phyloP scores from a whole-genome alignment of 2,113 vertebrate genomes.

The Ondatra zibethicus region DNA sequence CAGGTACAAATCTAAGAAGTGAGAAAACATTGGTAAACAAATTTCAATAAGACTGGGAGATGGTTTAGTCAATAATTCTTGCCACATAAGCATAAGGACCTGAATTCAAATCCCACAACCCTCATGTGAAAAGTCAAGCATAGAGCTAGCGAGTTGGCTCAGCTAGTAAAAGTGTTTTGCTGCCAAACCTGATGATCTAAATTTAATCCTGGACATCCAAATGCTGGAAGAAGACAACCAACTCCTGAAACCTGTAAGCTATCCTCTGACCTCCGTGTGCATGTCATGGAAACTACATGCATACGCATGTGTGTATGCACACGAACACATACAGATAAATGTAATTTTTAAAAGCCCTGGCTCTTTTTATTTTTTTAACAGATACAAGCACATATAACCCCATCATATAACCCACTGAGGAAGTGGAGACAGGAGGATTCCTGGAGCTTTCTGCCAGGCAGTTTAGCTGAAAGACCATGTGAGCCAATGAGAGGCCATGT shows the following conservation, averaged over 20 bases:
- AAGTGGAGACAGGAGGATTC: background rate
- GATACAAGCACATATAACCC: background rate
- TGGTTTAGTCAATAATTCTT: background rate
- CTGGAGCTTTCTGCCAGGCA: background rate
- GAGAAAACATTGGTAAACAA: background rate
- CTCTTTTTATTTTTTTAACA: background rate
- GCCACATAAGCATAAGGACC: background rate
- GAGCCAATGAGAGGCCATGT: background rate
- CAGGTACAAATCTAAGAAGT: background rate
- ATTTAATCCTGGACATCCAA: background rate
- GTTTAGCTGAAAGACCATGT: background rate
- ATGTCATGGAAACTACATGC: background rate
- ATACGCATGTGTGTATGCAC: rapidly evolving
- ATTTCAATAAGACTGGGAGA: background rate
- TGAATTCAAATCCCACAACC: background rate
- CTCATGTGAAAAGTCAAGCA: background rate
- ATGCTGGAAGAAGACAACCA: background rate
- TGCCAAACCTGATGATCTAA: background rate
- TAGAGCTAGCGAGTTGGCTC: background rate
- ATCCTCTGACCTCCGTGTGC: background rate
- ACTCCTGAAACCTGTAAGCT: background rate
- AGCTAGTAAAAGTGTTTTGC: background rate
- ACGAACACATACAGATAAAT: background rate
- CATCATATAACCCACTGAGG: background rate
- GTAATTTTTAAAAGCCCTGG: background rate